Conservation (phyloP, 2,113 vertebrate species). For the Brachyhypopomus gauderio region DNA sequence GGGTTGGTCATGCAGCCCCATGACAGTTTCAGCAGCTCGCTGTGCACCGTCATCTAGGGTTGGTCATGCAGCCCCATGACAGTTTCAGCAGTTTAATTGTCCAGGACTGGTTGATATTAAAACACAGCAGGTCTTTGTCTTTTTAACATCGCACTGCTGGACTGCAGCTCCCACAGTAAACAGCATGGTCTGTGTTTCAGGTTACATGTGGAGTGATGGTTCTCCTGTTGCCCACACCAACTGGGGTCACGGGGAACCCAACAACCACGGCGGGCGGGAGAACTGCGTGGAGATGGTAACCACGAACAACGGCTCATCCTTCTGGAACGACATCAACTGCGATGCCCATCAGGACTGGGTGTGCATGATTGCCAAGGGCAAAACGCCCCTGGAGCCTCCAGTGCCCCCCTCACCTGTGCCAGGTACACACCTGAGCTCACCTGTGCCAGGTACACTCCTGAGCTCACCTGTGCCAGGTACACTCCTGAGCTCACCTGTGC, state of each 20-base stretch:
- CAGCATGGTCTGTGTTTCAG: slow-evolving; percentile 48
- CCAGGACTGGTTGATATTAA: too few relatives aligned
- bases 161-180: neutral
- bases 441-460: too few relatives aligned
- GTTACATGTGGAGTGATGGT: slow-evolving; percentile 75
- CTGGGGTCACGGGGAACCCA: slow-evolving; percentile 76
- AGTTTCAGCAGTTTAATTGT: too few relatives aligned
- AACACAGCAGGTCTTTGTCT: too few relatives aligned
- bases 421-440: slow-evolving; percentile 53
- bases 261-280: slow-evolving; percentile 73
- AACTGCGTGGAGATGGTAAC: slow-evolving; percentile 78
- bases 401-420: slow-evolving; percentile 66
- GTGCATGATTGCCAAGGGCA: slow-evolving; percentile 73
- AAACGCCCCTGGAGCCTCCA: slow-evolving; percentile 68
- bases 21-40: too few relatives aligned
- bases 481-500: too few relatives aligned
- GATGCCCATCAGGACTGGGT: slow-evolving; percentile 79
- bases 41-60: too few relatives aligned
- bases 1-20: too few relatives aligned
- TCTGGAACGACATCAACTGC: slow-evolving; percentile 79
- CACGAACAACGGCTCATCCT: slow-evolving; percentile 68
- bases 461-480: too few relatives aligned
- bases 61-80: too few relatives aligned
- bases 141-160: too few relatives aligned
- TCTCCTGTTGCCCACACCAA: slow-evolving; percentile 73